Base-by-base conservation (phyloP, 2,797 vertebrate species). In the Micropoecilia bifurca region DNA sequence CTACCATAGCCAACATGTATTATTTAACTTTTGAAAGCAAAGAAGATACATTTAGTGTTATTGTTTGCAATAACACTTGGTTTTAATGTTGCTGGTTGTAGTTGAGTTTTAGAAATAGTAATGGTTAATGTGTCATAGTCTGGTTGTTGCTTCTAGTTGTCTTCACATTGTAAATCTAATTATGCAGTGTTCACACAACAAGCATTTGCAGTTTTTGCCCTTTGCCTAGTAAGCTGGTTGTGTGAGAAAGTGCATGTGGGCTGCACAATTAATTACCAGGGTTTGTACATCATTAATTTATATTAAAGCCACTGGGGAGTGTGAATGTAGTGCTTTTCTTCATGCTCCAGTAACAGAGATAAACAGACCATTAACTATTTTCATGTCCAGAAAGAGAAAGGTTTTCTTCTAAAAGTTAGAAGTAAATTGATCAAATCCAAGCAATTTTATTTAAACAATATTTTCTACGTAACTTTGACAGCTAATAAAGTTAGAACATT, bases 201-300 rank as follows among this genome's bases (percentile, higher is more conserved):
- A 18, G 74, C 73, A 80, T 80, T 48, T 85, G 63, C 74, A 78
- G 68, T 74, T 82, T 86, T 84, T 91, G 73, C 79, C 80, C 82
- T 90, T 83, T 89, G 91, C 91, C 86, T 85, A 93, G 77, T 88
- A 87, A 91, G 88, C 85, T 82, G 76, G 74, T 78, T 48, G 41
- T 87, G 80, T 78, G 1, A 80, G 82, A 85, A 88, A 89, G 81
- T 76, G 83, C 89, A 93, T 88, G 88, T 87, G 63, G 36, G 83
- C 74, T 84, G 88, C 75, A 80, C 87, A 90, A 94, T 95, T 94
- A 95, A 96, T 95, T 92, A 94, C 87, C 87, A 88, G 73, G 90
- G 84, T 94, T 93, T 94, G 91, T 90, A 94, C 84, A 88, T 92
- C 93, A 95, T 95, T 93, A 87, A 89, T 92, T 94, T 94, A 93